These are phyloP conservation scores for Genyomyrus donnyi DNA, from an alignment of 2,113 vertebrate species.

Conservation along the genomic window DNA sequence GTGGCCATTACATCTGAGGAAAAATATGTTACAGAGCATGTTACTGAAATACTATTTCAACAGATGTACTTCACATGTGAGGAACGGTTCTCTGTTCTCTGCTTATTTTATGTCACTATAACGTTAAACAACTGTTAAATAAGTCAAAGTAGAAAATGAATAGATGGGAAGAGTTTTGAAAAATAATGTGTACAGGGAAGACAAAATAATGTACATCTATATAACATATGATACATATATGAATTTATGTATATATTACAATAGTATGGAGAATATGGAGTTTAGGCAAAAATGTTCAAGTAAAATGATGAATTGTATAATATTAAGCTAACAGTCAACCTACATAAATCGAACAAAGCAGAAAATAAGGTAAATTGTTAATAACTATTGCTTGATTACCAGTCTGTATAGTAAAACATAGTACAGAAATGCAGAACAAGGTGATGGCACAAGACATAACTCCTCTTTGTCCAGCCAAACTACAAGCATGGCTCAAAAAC, in stretches of 20 bases:
- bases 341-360: background rate
- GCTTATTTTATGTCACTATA: background rate
- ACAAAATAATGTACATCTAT: background rate
- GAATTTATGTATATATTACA: background rate
- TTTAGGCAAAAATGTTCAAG: background rate
- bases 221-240: background rate
- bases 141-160: background rate
- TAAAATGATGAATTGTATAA: background rate
- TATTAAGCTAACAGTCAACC: background rate
- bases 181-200: background rate
- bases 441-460: background rate
- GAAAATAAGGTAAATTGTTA: background rate
- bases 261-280: background rate
- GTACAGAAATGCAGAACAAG: background rate
- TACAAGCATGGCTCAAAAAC: background rate
- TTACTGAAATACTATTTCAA: background rate
- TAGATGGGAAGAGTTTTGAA: background rate
- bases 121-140: background rate
- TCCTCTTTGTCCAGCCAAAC: background rate
- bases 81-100: background rate
- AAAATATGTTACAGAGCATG: background rate
- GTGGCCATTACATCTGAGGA: background rate
- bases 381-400: background rate
- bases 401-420: background rate
- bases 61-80: background rate